phyloP scores from a whole-genome alignment of 1,140 invertebrate genomes.

The Solen grandis region DNA sequence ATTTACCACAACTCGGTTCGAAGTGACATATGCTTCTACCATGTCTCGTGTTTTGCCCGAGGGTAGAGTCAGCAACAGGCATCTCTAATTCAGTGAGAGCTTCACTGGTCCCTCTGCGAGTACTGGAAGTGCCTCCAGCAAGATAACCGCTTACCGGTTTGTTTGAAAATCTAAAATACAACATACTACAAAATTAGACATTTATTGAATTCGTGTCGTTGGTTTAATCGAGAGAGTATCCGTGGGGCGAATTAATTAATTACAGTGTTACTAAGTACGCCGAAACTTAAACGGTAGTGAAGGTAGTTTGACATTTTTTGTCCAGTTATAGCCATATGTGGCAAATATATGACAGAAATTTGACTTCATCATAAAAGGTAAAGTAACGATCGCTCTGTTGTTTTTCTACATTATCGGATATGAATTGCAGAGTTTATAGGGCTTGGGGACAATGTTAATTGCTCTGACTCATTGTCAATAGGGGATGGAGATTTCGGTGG shows the following conservation, averaged over 20 bases:
- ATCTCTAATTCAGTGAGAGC: conserved; percentile 10
- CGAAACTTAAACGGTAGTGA: too few relatives aligned
- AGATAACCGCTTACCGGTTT: conserved; percentile 22
- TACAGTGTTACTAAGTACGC: conserved; percentile 24
- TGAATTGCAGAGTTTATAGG: too few relatives aligned
- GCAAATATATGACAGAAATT: too few relatives aligned
- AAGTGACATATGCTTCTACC: conserved; percentile 24
- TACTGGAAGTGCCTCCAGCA: neutral
- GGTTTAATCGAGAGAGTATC: neutral
- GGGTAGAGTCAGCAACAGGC: conserved; percentile 15
- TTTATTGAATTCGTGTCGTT: conserved; percentile 15
- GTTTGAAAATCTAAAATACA: conserved; percentile 47
- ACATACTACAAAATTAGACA: conserved; percentile 49
- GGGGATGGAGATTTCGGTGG: too few relatives aligned
- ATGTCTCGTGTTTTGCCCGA: conserved; percentile 11
- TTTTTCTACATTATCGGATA: too few relatives aligned
- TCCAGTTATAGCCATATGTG: too few relatives aligned
- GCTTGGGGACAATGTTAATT: too few relatives aligned
- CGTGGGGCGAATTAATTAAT: conserved; percentile 24
- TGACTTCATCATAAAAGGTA: too few relatives aligned
- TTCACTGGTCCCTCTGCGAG: neutral
- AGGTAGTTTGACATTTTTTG: too few relatives aligned
- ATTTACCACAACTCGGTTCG: conserved; percentile 8
- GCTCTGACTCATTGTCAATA: too few relatives aligned
- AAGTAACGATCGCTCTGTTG: too few relatives aligned